Conservation (phyloP, 64 coral and sea anemone species). For the Stichodactyla mertensii region DNA sequence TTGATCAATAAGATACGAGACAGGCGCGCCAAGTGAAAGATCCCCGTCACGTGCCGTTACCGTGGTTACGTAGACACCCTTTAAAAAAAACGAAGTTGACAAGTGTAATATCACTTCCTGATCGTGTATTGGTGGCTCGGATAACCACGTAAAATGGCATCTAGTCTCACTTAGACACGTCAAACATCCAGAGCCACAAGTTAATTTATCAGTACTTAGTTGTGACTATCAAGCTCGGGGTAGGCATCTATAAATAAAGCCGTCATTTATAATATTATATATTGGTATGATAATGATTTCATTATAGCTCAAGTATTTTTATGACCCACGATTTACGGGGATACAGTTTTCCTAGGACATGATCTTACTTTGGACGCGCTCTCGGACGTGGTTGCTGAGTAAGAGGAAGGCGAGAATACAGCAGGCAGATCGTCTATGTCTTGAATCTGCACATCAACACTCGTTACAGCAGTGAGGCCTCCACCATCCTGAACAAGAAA, state of each 20-base stretch:
- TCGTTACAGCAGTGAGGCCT: slow-evolving; percentile 40
- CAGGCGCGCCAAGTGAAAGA: slow-evolving; percentile 56
- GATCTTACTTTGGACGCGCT: slow-evolving; percentile 63
- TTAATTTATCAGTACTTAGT: no score
- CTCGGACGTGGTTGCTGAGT: slow-evolving; percentile 58
- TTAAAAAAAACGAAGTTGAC: not conserved
- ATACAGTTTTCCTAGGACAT: not conserved
- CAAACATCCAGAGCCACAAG: no score
- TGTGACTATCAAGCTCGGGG: no score
- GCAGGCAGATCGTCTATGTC: slow-evolving; percentile 87
- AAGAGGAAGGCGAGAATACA: slow-evolving; percentile 55
- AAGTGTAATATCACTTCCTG: not conserved
- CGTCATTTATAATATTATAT: no score
- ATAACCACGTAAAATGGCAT: no score
- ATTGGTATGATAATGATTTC: no score
- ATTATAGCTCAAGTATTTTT: not conserved
- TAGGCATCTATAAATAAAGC: no score
- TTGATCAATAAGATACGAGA: slow-evolving; percentile 79
- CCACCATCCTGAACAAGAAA: not conserved
- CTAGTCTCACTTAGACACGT: no score
- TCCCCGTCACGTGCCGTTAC: slow-evolving; percentile 92
- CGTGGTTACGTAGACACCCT: slow-evolving; percentile 66
- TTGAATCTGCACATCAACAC: slow-evolving; percentile 45
- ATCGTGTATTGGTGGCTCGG: not conserved
- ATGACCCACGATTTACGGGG: not conserved